A percentile compares a stretch with the other conserved stretches of the same genome.
Evolutionary conservation across 2,113 vertebrate genomes (phyloP).

Genomic region (Barnardius zonarius): DNA sequence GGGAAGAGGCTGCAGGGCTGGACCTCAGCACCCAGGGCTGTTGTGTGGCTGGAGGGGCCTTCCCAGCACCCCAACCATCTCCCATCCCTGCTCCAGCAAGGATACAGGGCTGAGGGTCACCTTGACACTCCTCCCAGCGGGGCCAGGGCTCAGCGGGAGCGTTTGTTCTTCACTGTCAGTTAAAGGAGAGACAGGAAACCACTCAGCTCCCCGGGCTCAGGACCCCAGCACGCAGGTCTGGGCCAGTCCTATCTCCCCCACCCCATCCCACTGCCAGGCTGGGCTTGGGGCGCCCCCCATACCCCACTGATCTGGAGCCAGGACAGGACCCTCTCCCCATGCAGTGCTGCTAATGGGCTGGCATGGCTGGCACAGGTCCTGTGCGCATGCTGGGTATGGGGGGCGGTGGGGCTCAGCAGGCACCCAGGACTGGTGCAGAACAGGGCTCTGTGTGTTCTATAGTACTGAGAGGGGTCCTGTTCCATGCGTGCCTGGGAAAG

Average conservation of each 20-base stretch:
- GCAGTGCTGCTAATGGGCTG: not conserved
- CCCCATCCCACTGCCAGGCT: no score
- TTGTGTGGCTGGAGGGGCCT: not conserved
- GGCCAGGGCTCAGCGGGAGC: not conserved
- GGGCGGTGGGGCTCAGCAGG: not conserved
- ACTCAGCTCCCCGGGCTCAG: accelerated
- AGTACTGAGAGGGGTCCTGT: not conserved
- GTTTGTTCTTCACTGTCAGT: not conserved
- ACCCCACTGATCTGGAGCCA: accelerated
- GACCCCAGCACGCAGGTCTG: accelerated
- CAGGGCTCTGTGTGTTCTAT: not conserved
- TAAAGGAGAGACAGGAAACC: not conserved
- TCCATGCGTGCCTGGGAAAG: not conserved
- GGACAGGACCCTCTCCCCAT: accelerated
- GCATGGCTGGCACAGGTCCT: accelerated
- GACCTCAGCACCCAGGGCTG: not conserved
- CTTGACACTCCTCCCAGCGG: not conserved
- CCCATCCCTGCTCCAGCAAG: accelerated
- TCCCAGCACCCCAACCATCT: not conserved
- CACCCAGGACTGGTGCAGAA: accelerated
- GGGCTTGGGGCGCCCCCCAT: not conserved
- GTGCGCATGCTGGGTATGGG: accelerated
- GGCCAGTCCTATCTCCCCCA: no score
- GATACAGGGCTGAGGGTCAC: not conserved
- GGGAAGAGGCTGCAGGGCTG: accelerated